Base-by-base conservation (phyloP, 2,113 vertebrate species). In the Clarias batrachus region DNA sequence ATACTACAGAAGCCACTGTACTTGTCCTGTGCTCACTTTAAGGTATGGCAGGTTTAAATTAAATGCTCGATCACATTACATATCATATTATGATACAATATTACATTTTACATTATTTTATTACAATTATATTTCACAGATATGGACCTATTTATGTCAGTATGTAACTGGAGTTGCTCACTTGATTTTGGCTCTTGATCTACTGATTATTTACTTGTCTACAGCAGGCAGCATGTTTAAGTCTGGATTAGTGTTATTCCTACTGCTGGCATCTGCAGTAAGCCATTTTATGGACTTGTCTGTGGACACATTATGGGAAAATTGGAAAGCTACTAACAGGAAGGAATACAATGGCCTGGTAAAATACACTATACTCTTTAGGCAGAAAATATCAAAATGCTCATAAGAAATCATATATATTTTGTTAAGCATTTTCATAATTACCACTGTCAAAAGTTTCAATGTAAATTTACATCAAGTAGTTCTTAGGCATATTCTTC, bases 271-370 rank as follows among this genome's bases (percentile, higher is more conserved):
- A 41, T 94, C 94, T 0, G 3, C 71, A 0, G 81, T 90, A 3
- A 87, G 87, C 30, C 92, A 92, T 66, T 89, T 91, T 57, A 86
- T 89, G n/a, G 94, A 94, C 79, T 83, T 2, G 12, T 87, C 89
- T 0, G 92, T 98, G 94, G 96, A 98, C 3, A 0, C 87, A 0
- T 95, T 95, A 2, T 99, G 97, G 97, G 95, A 97, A 3, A 90
- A 95, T 0, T 99, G 97, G 97, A 99, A 96, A 92, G 92, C 86
- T 86, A 95, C 93, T 0, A 89, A 97, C 13, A 37, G 13, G 59
- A 97, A 91, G 87, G 95, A 97, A 37, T 99, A 99, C 91, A 96
- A 95, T 0, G 92, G 94, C 57, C 86, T 96, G 97, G 97, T 99
- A 87, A 3, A 0, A 3, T 17, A 66, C 27, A n/a, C 2, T 48